phyloP scores from a whole-genome alignment of 2,888 invertebrate species.

The Oscheius sp. region DNA sequence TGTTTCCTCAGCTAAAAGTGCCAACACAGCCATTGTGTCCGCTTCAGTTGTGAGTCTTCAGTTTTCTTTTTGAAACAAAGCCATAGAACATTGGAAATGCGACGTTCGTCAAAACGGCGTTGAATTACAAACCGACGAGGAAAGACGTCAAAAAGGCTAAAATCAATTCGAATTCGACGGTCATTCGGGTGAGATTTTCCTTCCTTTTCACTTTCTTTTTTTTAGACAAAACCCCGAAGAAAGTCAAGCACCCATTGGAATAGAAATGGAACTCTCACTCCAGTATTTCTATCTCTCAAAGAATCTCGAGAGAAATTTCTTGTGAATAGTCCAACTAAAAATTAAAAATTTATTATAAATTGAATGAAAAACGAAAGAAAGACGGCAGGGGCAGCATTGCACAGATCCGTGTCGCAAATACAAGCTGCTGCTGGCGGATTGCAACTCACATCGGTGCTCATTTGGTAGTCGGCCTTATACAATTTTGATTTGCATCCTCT shows the following conservation, averaged over 20 bases:
- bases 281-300: background rate
- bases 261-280: constrained; percentile 4
- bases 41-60: background rate
- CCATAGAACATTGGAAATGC: constrained; percentile 11
- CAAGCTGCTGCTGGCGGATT: background rate
- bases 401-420: constrained; percentile 24
- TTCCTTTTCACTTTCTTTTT: background rate
- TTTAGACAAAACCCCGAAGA: constrained; percentile 1
- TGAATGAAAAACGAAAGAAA: background rate
- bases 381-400: constrained; percentile 7
- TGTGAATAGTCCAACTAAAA: background rate
- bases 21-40: constrained; percentile 12
- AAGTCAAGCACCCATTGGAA: background rate
- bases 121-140: constrained; percentile 5
- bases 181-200: constrained; percentile 8
- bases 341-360: background rate
- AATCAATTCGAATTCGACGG: background rate
- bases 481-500: constrained; percentile 11
- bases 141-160: constrained; percentile 15
- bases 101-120: background rate
- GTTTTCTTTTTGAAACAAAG: too few species aligned
- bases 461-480: constrained; percentile 9
- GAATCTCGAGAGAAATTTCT: background rate
- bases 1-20: constrained; percentile 8
- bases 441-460: constrained; percentile 5